phyloP scores from a whole-genome alignment of 2,888 invertebrate genomes.

The Epistrophella euchroma region DNA sequence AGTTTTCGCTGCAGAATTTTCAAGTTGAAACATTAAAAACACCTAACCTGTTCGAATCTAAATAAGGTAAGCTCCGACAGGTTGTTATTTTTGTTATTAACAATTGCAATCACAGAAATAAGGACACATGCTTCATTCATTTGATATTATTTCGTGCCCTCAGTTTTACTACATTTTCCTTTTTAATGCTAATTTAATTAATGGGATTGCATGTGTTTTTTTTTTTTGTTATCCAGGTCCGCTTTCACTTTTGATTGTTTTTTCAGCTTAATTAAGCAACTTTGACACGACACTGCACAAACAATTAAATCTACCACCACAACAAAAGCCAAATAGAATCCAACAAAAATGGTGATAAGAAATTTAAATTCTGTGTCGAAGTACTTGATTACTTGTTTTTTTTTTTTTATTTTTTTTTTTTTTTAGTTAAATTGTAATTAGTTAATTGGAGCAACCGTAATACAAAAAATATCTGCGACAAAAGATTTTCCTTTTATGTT shows the following conservation, averaged over 20 bases:
- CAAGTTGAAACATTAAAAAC: background rate
- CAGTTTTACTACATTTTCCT: background rate
- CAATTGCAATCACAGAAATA: background rate
- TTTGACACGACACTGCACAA: background rate
- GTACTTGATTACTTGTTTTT: background rate
- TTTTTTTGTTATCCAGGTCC: background rate
- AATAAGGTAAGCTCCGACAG: background rate
- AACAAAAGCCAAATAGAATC: background rate
- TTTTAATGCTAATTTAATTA: constrained; percentile 2
- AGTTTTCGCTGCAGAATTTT: no score
- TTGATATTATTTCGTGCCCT: background rate
- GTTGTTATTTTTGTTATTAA: background rate
- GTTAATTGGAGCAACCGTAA: background rate
- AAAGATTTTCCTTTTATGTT: background rate
- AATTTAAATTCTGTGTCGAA: background rate
- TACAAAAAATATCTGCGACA: background rate
- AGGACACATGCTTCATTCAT: constrained; percentile 1
- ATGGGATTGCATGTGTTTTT: constrained; percentile 12
- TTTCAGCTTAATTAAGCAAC: background rate
- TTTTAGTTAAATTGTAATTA: background rate
- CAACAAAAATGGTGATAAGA: constrained; percentile 1
- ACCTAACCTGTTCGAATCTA: background rate
- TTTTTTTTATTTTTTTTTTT: background rate
- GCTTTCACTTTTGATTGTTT: background rate
- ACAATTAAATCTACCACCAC: background rate